Conservation (phyloP, 2,797 vertebrate genomes). For the Lagorchestes hirsutus region DNA sequence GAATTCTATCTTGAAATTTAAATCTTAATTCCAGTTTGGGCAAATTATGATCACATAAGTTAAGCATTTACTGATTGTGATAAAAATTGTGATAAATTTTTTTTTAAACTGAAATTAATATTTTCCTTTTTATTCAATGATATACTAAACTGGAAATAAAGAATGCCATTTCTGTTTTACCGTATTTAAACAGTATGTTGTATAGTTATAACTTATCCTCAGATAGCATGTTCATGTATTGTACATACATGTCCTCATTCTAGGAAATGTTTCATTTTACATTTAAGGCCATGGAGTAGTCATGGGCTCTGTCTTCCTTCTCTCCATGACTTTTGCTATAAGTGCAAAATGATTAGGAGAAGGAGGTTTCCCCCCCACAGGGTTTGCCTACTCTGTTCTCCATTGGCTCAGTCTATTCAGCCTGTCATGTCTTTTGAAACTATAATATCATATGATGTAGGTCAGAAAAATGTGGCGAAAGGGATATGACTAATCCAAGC, state of each 20-base stretch:
- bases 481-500: constrained; percentile 57
- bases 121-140: constrained; percentile 53
- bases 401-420: constrained; percentile 56
- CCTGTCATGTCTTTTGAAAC: constrained; percentile 57
- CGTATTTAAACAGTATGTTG: neutral
- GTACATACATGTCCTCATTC: constrained; percentile 39
- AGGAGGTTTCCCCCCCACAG: neutral
- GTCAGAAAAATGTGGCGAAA: constrained; percentile 46
- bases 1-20: constrained; percentile 57
- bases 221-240: constrained; percentile 23
- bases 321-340: neutral
- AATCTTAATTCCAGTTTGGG: constrained; percentile 57
- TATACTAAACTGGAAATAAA: constrained; percentile 35
- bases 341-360: neutral
- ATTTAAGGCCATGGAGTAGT: neutral
- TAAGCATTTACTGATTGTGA: constrained; percentile 22
- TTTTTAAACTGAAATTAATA: constrained; percentile 35
- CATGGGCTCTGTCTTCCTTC: neutral
- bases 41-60: neutral
- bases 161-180: constrained; percentile 47
- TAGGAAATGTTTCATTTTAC: neutral
- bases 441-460: constrained; percentile 62
- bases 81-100: neutral
- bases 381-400: constrained; percentile 59
- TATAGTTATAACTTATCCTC: constrained; percentile 54